phyloP scores from a whole-genome alignment of 2,797 vertebrate genomes.

The Antennarius maculatus region DNA sequence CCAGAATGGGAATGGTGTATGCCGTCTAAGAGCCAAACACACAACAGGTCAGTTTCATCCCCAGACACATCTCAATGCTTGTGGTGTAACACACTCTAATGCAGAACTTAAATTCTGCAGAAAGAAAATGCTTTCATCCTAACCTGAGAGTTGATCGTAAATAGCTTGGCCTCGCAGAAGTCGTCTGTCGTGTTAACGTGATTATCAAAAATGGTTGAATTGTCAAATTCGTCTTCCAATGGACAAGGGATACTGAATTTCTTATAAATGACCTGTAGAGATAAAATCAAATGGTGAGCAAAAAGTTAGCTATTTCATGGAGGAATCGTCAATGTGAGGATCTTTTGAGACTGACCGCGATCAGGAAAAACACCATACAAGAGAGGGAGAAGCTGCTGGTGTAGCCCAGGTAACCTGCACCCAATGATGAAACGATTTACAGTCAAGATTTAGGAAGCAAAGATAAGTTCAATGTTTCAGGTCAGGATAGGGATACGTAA shows the following conservation, averaged over 20 bases:
- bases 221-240: background rate
- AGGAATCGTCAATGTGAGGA: background rate
- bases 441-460: background rate
- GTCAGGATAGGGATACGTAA: background rate
- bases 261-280: slow-evolving; percentile 92
- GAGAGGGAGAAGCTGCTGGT: slow-evolving; percentile 97
- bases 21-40: slow-evolving; percentile 85
- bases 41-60: slow-evolving; percentile 16
- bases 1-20: slow-evolving; percentile 95
- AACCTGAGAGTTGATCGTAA: slow-evolving; percentile 84
- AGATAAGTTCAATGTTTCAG: slow-evolving; percentile 7
- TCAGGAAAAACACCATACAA: slow-evolving; percentile 98
- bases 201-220: background rate
- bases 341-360: slow-evolving; percentile 88
- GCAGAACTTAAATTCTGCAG: background rate
- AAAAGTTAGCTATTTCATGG: slow-evolving; percentile 14
- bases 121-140: slow-evolving; percentile 16
- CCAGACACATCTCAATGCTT: background rate
- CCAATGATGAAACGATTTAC: slow-evolving; percentile 14
- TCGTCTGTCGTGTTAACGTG: slow-evolving; percentile 20
- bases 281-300: background rate
- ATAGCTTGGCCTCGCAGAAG: slow-evolving; percentile 74
- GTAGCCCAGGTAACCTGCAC: slow-evolving; percentile 93
- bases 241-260: slow-evolving; percentile 89
- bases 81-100: slow-evolving; percentile 13